Evolutionary conservation across 2,888 invertebrate species (phyloP), one percentile per base, ranked within the genome.

Genomic region (Ectropis crepuscularia): DNA sequence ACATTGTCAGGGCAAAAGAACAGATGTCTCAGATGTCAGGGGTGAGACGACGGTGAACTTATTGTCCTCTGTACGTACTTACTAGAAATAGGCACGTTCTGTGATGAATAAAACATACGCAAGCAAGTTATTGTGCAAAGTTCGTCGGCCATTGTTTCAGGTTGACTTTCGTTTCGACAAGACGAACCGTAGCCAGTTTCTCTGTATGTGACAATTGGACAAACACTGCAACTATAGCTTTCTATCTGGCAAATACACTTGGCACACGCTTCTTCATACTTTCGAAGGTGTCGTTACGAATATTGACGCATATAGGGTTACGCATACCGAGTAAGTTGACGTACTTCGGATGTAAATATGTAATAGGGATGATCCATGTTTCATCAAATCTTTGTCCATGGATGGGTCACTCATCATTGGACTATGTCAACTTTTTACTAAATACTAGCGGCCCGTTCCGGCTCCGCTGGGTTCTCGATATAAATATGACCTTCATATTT

Each of bases 181-280:
- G 51, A 9, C 51, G 41, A 41, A 51, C 16, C 51, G 53, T n/a
- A 38, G 9, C 10, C 37, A 37, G 54, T 54, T 54, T 54, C 54
- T 47, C n/a, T 28, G 36, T 16, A 39, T 46, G 47, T 47, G 46
- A 47, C 39, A 37, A 54, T 54, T 45, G 11, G 12, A 55, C 47
- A 47, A 11, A 39, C n/a, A 36, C 28, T 46, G 42, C 36, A 38
- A 16, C 11, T 49, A 43, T 37, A 39, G 54, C 50, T 61, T 55
- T 61, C 55, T 55, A 55, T 43, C 49, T 61, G 61, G 50, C 61
- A 61, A 6, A 10, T 39, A 16, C 49, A 54, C 48, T 61, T 61
- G 61, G 61, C 61, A 55, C 48, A 36, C 11, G 45, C 58, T 38
- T 48, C 60, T 36, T 60, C 12, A 46, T 53, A 53, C 59, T 60